These are phyloP conservation scores for Danio rerio DNA, from an alignment of 2,113 vertebrate species.

Conservation along the genomic window GRCz12tu NC_133182.1:76641001-76641500, in stretches of 20 bases:
- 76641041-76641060: slow-evolving; percentile 62
- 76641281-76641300: slow-evolving; percentile 6
- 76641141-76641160: not conserved
- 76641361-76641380: not conserved
- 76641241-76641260: slow-evolving; percentile 24
- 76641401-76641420: not conserved
- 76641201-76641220: not conserved
- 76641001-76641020: slow-evolving; percentile 62
- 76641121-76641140: not conserved
- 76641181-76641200: not conserved
- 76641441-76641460: not conserved
- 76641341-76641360: not conserved
- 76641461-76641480: not conserved
- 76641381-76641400: not conserved
- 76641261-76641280: slow-evolving; percentile 9
- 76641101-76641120: not conserved
- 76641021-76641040: slow-evolving; percentile 70
- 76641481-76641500: not conserved
- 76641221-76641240: slow-evolving; percentile 24
- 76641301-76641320: slow-evolving; percentile 18
- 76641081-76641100: slow-evolving; percentile 64
- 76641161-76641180: not conserved
- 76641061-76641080: slow-evolving; percentile 58
- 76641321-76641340: slow-evolving; percentile 6
- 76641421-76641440: not conserved